Base-by-base conservation (phyloP, 2,113 vertebrate genomes). In the Pseudopodoces humilis region DNA sequence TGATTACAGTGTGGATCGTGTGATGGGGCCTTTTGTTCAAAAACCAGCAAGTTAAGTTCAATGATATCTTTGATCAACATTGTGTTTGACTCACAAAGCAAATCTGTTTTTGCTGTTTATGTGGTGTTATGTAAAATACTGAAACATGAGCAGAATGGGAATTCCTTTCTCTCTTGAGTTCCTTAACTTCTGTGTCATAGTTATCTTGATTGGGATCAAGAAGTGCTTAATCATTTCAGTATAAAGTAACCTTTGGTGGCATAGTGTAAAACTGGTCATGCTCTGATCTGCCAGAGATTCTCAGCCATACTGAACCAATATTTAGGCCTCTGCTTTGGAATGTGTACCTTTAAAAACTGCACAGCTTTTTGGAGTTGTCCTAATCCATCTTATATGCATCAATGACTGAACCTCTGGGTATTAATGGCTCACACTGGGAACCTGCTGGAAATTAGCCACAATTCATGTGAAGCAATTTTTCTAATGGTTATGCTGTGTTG, bases 391-490 rank as follows among this genome's bases (percentile, higher is more conserved):
- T 91, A 64, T 2, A 60, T 86, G 93, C 94, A 88, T 87, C 71
- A 35, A 3, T 81, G 90, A 91, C 35, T 91, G 76, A 95, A 91
- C 84, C 79, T 94, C 59, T 67, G 83, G 55, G 82, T 94, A 72
- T 95, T 94, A 95, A 80, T 90, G 94, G 92, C 77, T 94, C 69
- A 55, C 62, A 65, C 65, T 95, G 65, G 63, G 76, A 84, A 94
- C 92, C 63, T 95, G 72, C 92, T 96, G 88, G 68, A 96, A 97
- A 96, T 94, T 86, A 92, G 76, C 69, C 22, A 39, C 95, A 95
- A 64, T 95, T 95, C 81, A 81, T 70, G 72, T 69, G 59, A 95
- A 80, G 76, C 46, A 77, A 78, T 94, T 97, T 96, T 95, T 95
- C 83, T 96, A 91, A 96, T 93, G 49, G 47, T 91, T 95, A 16